A percentile compares a stretch with the other conserved stretches of the same genome.
Evolutionary conservation across 2,797 vertebrate species (phyloP).

Genomic region (Acestrorhynchus altus): DNA sequence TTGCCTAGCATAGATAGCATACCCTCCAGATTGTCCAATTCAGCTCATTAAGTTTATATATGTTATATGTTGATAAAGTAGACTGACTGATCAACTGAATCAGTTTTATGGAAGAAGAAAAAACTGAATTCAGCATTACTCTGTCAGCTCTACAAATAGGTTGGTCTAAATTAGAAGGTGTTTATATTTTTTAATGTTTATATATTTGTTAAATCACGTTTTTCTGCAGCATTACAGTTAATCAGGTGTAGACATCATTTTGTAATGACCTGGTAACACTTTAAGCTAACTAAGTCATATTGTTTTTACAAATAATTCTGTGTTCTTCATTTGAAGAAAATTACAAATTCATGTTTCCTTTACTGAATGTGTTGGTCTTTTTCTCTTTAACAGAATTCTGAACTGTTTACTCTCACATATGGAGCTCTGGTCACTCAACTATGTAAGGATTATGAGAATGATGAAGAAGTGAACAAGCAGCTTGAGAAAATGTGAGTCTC

Average conservation of each 20-base stretch:
- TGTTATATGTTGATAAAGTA: too few relatives aligned
- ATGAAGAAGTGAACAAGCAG: slow-evolving; percentile 98
- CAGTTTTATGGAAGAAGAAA: not conserved
- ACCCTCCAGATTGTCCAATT: not conserved
- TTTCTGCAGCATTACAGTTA: too few relatives aligned
- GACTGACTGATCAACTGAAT: not conserved
- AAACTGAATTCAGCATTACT: not conserved
- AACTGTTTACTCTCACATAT: slow-evolving; percentile 96
- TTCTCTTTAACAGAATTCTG: slow-evolving; percentile 85
- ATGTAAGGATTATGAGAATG: slow-evolving; percentile 99
- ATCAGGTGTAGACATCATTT: too few relatives aligned
- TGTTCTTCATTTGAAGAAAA: too few relatives aligned
- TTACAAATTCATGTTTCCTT: not conserved
- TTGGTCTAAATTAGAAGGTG: too few relatives aligned
- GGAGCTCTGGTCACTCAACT: slow-evolving; percentile 97
- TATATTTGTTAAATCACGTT: not conserved
- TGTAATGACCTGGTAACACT: too few relatives aligned
- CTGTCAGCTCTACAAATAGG: too few relatives aligned
- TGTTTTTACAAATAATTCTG: too few relatives aligned
- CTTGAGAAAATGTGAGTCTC: slow-evolving; percentile 95
- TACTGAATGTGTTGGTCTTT: not conserved
- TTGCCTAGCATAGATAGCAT: not conserved
- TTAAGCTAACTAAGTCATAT: too few relatives aligned
- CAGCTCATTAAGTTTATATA: not conserved
- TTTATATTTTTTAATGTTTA: not conserved